These are phyloP conservation scores for Panthera leo DNA, from an alignment of 2,113 vertebrate genomes.

Conservation along the genomic window DNA sequence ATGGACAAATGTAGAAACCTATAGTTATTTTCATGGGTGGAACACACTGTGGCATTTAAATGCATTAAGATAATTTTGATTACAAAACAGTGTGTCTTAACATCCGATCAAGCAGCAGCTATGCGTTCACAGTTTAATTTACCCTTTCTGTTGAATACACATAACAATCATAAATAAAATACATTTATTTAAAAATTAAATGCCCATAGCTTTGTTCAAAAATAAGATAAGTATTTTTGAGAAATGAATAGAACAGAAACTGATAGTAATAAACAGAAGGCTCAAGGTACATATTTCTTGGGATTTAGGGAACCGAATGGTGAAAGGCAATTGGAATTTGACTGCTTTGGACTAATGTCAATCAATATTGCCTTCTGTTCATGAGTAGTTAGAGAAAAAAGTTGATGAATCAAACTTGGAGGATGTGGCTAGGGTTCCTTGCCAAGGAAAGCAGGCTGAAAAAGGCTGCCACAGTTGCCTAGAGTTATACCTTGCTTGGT, in stretches of 20 bases:
- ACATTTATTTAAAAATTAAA: not conserved
- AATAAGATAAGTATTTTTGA: not conserved
- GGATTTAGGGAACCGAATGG: not conserved
- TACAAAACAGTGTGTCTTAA: not conserved
- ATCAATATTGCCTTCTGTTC: not conserved
- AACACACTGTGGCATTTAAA: not conserved
- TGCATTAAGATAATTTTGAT: not conserved
- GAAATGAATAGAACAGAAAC: not conserved
- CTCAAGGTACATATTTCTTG: not conserved
- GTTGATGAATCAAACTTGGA: not conserved
- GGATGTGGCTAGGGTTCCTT: not conserved
- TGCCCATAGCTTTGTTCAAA: not conserved
- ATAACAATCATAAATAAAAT: not conserved
- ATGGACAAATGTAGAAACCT: not conserved
- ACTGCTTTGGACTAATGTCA: not conserved
- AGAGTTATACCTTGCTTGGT: not conserved
- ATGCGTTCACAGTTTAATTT: not conserved
- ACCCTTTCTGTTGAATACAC: not conserved
- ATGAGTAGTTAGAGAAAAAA: not conserved
- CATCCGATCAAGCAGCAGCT: not conserved
- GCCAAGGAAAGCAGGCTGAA: not conserved
- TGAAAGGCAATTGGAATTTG: not conserved
- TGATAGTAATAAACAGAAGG: not conserved
- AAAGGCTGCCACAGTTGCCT: not conserved
- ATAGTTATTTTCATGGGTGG: not conserved